Conservation (phyloP, 1,140 invertebrate genomes). For the Platyscapa corneri region DNA sequence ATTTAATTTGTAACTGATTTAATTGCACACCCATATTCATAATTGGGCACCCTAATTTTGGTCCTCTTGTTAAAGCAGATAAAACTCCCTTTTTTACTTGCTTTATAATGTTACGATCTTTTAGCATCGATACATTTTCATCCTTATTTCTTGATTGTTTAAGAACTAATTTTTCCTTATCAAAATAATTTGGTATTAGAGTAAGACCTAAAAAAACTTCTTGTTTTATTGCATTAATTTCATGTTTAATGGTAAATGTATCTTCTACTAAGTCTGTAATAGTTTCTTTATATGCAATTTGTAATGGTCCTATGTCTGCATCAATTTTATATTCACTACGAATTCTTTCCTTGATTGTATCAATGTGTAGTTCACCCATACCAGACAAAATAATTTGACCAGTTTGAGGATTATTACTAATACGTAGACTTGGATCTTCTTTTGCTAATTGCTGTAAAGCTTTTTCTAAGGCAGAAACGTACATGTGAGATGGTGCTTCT, state of each 20-base stretch:
- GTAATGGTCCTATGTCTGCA: conserved; percentile 92
- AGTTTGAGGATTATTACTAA: conserved; percentile 83
- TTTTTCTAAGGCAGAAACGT: conserved; percentile 85
- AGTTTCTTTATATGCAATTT: conserved; percentile 94
- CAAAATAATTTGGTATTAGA: conserved; percentile 71
- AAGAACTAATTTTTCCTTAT: conserved; percentile 72
- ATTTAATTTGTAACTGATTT: conserved; percentile 83
- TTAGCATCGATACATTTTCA: conserved; percentile 77
- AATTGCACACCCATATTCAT: conserved; percentile 84
- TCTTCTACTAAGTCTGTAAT: conserved; percentile 75
- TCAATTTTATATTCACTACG: conserved; percentile 93
- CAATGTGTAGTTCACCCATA: conserved; percentile 98
- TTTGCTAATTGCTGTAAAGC: conserved; percentile 89
- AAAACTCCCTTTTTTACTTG: conserved; percentile 79
- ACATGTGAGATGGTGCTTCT: conserved; percentile 89
- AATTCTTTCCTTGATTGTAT: conserved; percentile 93
- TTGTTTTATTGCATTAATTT: conserved; percentile 78
- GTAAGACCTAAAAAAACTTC: conserved; percentile 77
- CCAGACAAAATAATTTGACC: conserved; percentile 90
- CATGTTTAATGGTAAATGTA: conserved; percentile 78
- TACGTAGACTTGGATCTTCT: conserved; percentile 95
- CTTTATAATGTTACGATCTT: conserved; percentile 77
- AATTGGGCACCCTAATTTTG: conserved; percentile 82
- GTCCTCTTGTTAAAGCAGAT: conserved; percentile 81
- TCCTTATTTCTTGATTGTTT: conserved; percentile 81